Base-by-base conservation (phyloP, 2,797 vertebrate species). In the Cetoscarus ocellatus region DNA sequence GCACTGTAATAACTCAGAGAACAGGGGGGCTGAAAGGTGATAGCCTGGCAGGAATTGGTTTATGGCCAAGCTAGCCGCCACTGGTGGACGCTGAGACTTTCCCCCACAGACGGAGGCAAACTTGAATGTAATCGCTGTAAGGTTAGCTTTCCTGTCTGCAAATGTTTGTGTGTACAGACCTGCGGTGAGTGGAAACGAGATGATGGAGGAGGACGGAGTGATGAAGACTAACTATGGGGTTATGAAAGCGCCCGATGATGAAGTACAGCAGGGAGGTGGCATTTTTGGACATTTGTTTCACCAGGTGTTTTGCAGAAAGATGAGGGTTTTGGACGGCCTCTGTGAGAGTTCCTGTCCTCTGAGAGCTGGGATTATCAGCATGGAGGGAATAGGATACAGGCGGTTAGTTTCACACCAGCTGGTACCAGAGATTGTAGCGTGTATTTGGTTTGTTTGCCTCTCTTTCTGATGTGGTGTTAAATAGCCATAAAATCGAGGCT, bases 111-210 rank as follows among this genome's bases (percentile, higher is more conserved):
- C 92, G 71, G 71, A 91, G 92, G 91, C 86, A 70, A 87, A 80
- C 90, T 79, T 63, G 67, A 80, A 88, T 77, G 78, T 81, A 90
- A 91, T 84, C 84, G 70, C 77, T 78, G 90, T 69, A 71, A 88
- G 89, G 67, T 80, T 84, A 92, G 87, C 92, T 92, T 95, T 96
- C 94, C 94, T 94, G 92, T 88, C 91, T 83, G 68, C 77, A 55
- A 61, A 62, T 56, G 77, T 67, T 73, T 83, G 79, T 81, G 88
- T 80, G 80, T 10, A 66, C 71, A 79, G 80, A 77, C 80, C 71
- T 36, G 86, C 71, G 59, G 77, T 39, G 35, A 77, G 80, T 84
- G 83, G 82, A 77, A 88, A 89, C 40, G 57, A 51, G 57, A 75
- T 85, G 79, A 84, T 75, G 82, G 80, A 86, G 53, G 80, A 85